Percentiles rank a stretch among this genome's conserved stretches.
These are phyloP conservation scores for Aleadryas rufinucha DNA, from an alignment of 2,113 vertebrate species.

Conservation along the genomic window DNA sequence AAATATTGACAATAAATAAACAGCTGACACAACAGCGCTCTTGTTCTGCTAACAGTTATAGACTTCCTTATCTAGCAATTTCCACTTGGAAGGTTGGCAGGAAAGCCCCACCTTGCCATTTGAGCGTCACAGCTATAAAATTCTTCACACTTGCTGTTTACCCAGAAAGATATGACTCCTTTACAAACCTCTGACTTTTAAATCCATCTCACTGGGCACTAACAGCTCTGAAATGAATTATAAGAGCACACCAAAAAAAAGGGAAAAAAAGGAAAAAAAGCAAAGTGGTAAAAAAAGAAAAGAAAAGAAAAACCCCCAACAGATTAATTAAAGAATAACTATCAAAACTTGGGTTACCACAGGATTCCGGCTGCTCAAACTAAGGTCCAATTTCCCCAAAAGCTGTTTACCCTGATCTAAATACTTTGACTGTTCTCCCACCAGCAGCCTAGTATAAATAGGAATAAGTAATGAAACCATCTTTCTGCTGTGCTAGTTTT, in stretches of 20 bases:
- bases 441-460: background rate
- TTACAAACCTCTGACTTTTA: background rate
- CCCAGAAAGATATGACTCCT: background rate
- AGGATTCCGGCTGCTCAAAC: background rate
- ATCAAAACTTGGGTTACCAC: background rate
- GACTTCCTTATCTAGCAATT: background rate
- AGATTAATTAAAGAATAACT: background rate
- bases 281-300: accelerated
- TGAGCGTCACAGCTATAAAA: background rate
- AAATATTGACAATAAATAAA: conserved; percentile 25
- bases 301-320: accelerated
- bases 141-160: background rate
- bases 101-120: background rate
- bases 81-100: background rate
- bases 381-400: background rate
- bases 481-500: conserved; percentile 20
- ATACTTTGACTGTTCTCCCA: background rate
- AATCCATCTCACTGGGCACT: background rate
- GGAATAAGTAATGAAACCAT: conserved; percentile 19
- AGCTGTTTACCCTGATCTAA: background rate
- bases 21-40: background rate
- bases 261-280: background rate
- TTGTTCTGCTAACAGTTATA: background rate
- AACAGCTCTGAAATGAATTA: background rate
- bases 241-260: background rate